Evolutionary conservation across 2,888 invertebrate genomes (phyloP), one percentile per base, ranked within the genome.

Genomic region (Nephrotoma appendiculata): DNA sequence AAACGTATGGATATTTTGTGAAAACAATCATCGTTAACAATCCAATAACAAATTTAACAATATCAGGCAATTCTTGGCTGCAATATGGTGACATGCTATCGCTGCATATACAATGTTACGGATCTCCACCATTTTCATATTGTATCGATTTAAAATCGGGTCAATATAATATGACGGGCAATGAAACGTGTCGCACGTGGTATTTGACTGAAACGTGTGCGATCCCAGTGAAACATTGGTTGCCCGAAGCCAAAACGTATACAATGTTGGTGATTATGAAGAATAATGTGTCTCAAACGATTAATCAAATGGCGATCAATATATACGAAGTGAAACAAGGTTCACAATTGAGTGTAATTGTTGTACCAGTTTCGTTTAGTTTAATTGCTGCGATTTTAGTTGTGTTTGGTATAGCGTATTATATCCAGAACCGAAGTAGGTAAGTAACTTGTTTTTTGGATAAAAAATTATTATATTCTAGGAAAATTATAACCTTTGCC

Each of bases 401-500:
- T 83, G 95, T 98, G 57, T 97, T 97, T 90, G 98, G 97, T 11
- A 94, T 97, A 11, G 96, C 97, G 0, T 97, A 96, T 90, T 97
- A 97, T 90, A 93, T 96, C 87, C 97, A 97, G 90, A 96, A 95
- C 90, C 93, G 96, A 89, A 95, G 95, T 86, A 95, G 96, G 95
- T 95, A 90, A 89, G 89, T 89, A 86, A 87, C 48, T 48, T 48
- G n/a, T 15, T 84, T 84, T n/a, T n/a, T 4, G 15, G 7, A 48
- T 48, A 11, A 2, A 48, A 19, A 48, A 48, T n/a, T n/a, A 48
- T 31, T 31, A 31, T 31, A 31, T 31, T 31, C 31, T 31, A 31
- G 31, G 31, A 31, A 31, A 31, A 2, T 31, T 31, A 31, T 31
- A 31, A 31, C 31, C 31, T 31, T 31, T 31, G 3, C 31, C 1